phyloP scores from a whole-genome alignment of 2,797 vertebrate species.

The Chromis chromis region DNA sequence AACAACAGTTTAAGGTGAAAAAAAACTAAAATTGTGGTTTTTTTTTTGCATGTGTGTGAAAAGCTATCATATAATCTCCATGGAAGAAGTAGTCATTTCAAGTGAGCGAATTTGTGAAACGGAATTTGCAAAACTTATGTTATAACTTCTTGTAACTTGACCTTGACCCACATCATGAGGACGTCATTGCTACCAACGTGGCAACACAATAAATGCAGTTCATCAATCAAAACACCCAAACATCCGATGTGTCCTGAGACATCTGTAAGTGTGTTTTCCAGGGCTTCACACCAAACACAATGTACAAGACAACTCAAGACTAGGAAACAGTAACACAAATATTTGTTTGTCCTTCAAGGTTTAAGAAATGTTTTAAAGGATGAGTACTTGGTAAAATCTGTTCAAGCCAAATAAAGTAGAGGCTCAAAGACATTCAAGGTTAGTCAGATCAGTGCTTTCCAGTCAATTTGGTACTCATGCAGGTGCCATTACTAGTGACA shows the following conservation, averaged over 20 bases:
- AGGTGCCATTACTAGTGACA: slow-evolving; percentile 13
- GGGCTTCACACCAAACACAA: neutral
- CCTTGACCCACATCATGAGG: too few relatives aligned
- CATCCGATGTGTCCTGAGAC: neutral
- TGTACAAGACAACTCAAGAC: neutral
- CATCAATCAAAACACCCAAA: neutral
- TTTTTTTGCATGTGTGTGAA: too few relatives aligned
- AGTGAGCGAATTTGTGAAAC: too few relatives aligned
- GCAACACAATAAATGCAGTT: too few relatives aligned
- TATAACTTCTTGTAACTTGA: too few relatives aligned
- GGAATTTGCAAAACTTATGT: too few relatives aligned
- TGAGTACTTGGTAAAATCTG: slow-evolving; percentile 1
- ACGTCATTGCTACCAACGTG: too few relatives aligned
- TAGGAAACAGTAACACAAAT: neutral
- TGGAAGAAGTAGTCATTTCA: too few relatives aligned
- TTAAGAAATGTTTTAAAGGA: neutral
- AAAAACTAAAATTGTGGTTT: too few relatives aligned
- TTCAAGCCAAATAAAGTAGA: slow-evolving; percentile 10
- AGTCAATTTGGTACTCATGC: slow-evolving; percentile 5
- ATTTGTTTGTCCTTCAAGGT: neutral
- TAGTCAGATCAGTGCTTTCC: slow-evolving; percentile 19
- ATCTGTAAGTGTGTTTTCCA: neutral
- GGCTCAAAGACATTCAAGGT: slow-evolving; percentile 24
- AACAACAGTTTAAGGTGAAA: too few relatives aligned
- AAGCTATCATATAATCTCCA: too few relatives aligned